A percentile compares a stretch with the other conserved stretches of the same genome.
These are phyloP conservation scores for Ooceraea biroi DNA, from an alignment of 1,140 invertebrate genomes.

Conservation along the genomic window DNA sequence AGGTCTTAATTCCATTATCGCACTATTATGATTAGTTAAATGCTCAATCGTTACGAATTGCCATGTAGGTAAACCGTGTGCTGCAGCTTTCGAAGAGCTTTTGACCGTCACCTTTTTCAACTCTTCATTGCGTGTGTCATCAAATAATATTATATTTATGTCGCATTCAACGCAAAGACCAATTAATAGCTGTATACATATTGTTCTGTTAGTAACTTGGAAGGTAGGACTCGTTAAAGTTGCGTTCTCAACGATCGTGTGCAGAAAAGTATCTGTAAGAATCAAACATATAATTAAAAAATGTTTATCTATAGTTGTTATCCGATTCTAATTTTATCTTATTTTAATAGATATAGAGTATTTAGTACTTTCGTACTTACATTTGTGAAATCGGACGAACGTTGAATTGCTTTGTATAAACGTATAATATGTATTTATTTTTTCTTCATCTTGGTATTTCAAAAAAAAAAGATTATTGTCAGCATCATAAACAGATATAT, in stretches of 20 bases:
- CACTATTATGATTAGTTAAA: not conserved
- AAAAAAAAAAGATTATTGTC: constrained; percentile 10
- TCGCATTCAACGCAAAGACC: constrained; percentile 68
- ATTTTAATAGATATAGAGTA: not conserved
- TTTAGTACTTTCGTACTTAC: constrained; percentile 42
- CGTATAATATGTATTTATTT: not conserved
- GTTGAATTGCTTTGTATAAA: constrained; percentile 34
- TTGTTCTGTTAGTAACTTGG: not conserved
- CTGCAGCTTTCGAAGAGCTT: not conserved
- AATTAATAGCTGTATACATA: constrained; percentile 70
- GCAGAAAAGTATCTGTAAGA: constrained; percentile 69
- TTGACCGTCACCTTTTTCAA: not conserved
- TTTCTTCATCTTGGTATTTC: constrained; percentile 29
- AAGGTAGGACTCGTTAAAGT: constrained; percentile 47
- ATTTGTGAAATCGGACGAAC: constrained; percentile 67
- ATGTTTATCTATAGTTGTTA: too few relatives aligned
- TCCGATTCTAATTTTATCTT: not conserved
- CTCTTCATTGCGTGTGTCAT: not conserved
- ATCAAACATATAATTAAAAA: too few relatives aligned
- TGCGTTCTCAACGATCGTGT: constrained; percentile 20
- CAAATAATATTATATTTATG: constrained; percentile 34
- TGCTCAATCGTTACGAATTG: constrained; percentile 55
- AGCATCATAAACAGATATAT: constrained; percentile 61
- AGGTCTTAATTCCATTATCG: constrained; percentile 21
- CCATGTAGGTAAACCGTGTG: constrained; percentile 68